phyloP scores from a whole-genome alignment of 2,888 invertebrate genomes.

The Villa cingulata region DNA sequence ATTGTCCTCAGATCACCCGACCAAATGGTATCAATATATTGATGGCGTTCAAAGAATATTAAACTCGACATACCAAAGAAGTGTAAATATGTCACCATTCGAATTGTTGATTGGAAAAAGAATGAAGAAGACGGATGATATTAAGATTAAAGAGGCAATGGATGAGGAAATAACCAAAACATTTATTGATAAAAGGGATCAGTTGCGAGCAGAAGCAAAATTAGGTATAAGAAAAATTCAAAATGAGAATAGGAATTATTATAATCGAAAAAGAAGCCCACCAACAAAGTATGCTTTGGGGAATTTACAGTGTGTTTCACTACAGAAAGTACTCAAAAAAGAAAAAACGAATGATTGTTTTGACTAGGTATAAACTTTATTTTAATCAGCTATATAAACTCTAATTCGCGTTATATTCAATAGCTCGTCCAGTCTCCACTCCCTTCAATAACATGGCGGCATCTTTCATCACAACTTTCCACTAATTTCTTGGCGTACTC shows the following conservation, averaged over 20 bases:
- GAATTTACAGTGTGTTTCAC: too few species aligned
- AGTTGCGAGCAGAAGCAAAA: slow-evolving; percentile 8
- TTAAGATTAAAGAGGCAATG: slow-evolving; percentile 6
- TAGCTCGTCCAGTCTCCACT: too few species aligned
- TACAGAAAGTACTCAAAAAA: too few species aligned
- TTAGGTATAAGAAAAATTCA: slow-evolving; percentile 14
- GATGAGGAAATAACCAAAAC: slow-evolving; percentile 6
- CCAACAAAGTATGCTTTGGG: too few species aligned
- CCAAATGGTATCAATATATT: slow-evolving; percentile 3
- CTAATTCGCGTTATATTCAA: too few species aligned
- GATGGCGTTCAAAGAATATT: slow-evolving; percentile 1
- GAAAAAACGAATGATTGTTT: too few species aligned
- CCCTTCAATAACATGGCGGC: too few species aligned
- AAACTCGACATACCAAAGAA: slow-evolving; percentile 5
- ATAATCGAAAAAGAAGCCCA: too few species aligned
- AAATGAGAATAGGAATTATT: slow-evolving; percentile 3
- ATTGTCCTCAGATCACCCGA: slow-evolving; percentile 10
- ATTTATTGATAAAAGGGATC: slow-evolving; percentile 5
- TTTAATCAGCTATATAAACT: too few species aligned
- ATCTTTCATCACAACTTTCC: too few species aligned
- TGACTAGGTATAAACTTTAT: too few species aligned
- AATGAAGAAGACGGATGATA: slow-evolving; percentile 11
- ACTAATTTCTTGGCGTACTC: too few species aligned
- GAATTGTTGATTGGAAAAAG: slow-evolving; percentile 10
- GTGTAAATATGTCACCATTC: slow-evolving; percentile 10